phyloP scores from a whole-genome alignment of 2,797 vertebrate genomes.

The Hafferia zeledoni region DNA sequence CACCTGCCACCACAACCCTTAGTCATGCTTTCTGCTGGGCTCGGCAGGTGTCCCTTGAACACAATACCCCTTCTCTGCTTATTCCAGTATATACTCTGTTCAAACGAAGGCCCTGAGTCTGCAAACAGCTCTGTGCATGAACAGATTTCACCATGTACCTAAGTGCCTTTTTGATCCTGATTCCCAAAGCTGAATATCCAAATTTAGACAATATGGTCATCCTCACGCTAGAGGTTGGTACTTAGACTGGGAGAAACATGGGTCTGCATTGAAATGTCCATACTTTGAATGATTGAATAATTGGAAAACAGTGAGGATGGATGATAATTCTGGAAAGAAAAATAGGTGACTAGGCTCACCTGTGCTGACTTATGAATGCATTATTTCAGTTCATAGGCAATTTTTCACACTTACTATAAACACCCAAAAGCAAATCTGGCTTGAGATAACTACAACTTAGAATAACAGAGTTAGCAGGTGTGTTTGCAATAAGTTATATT shows the following conservation, averaged over 20 bases:
- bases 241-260: background rate
- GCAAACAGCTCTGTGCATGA: background rate
- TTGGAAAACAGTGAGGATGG: background rate
- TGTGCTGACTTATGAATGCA: background rate
- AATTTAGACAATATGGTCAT: background rate
- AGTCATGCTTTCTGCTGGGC: background rate
- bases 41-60: fast-evolving
- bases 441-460: background rate
- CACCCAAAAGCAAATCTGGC: slow-evolving; percentile 6
- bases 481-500: slow-evolving; percentile 17
- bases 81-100: background rate
- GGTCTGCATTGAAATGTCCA: background rate
- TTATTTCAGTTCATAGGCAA: background rate
- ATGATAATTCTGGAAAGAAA: background rate
- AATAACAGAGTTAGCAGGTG: background rate
- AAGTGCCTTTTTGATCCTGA: background rate
- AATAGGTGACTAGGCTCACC: background rate
- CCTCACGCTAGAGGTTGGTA: background rate
- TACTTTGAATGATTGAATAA: background rate
- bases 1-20: background rate
- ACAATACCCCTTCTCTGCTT: background rate
- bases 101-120: fast-evolving
- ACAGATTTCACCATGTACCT: background rate
- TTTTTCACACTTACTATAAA: slow-evolving; percentile 16
- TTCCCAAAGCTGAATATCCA: background rate